Evolutionary conservation across 2,113 vertebrate genomes (phyloP).

Genomic region (Eptesicus fuscus): DNA sequence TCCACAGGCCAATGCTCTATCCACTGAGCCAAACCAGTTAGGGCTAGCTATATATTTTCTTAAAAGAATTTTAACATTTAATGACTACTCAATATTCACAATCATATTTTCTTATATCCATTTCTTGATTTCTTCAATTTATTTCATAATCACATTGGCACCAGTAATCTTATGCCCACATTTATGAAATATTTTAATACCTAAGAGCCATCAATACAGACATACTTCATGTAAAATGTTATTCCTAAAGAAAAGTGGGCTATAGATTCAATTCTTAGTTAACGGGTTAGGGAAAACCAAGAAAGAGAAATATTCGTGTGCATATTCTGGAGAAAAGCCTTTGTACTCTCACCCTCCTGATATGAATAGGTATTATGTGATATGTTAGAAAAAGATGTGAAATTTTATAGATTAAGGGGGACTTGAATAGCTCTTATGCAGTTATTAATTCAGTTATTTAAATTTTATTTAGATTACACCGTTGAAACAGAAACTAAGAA

Average conservation of each 20-base stretch:
- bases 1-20: too few relatives aligned
- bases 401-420: neutral
- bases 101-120: neutral
- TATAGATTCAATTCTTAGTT: neutral
- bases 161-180: neutral
- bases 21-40: too few relatives aligned
- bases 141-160: neutral
- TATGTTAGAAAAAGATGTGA: neutral
- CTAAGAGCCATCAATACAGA: neutral
- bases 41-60: neutral
- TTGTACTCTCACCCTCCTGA: neutral
- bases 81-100: neutral
- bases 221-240: neutral
- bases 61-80: neutral
- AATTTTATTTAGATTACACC: neutral
- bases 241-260: slow-evolving; percentile 8
- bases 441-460: neutral
- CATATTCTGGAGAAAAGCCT: neutral
- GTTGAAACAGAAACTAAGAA: neutral
- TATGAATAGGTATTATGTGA: neutral
- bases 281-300: neutral
- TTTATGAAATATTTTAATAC: slow-evolving; percentile 21
- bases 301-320: neutral
- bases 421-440: neutral
- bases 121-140: neutral